phyloP scores from a whole-genome alignment of 2,113 vertebrate genomes.

The Oncorhynchus tshawytscha region DNA sequence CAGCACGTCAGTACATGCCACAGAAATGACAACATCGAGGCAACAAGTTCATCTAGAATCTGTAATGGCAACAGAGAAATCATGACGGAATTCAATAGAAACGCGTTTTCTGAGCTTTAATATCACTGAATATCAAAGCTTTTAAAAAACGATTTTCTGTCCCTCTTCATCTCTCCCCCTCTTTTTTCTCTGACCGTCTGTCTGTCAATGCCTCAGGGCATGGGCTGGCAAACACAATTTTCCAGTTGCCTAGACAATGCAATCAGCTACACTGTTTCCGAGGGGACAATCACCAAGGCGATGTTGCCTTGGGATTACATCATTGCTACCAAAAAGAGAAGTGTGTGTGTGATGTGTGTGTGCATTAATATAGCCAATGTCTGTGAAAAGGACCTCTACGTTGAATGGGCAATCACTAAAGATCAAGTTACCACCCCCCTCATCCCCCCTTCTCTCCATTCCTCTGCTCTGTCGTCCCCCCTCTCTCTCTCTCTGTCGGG shows the following conservation, averaged over 20 bases:
- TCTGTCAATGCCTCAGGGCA: constrained; percentile 28
- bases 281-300: constrained; percentile 36
- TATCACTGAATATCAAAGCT: no score
- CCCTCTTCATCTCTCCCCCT: neutral
- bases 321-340: constrained; percentile 36
- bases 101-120: neutral
- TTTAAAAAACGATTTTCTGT: neutral
- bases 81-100: neutral
- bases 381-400: constrained; percentile 46
- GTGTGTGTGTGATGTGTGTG: constrained; percentile 11
- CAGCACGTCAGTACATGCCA: neutral
- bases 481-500: constrained; percentile 17
- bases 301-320: constrained; percentile 58
- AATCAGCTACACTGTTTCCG: constrained; percentile 44
- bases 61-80: neutral
- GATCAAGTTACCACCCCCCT: constrained; percentile 59
- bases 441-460: constrained; percentile 12
- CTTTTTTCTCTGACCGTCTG: constrained; percentile 1
- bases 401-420: constrained; percentile 62
- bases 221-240: constrained; percentile 43
- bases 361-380: constrained; percentile 45
- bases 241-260: constrained; percentile 58
- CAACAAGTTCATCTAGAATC: neutral
- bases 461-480: neutral
- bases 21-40: neutral